Conservation (phyloP, 92 coral and sea anemone genomes). For the Phenganax stokvisi region DNA sequence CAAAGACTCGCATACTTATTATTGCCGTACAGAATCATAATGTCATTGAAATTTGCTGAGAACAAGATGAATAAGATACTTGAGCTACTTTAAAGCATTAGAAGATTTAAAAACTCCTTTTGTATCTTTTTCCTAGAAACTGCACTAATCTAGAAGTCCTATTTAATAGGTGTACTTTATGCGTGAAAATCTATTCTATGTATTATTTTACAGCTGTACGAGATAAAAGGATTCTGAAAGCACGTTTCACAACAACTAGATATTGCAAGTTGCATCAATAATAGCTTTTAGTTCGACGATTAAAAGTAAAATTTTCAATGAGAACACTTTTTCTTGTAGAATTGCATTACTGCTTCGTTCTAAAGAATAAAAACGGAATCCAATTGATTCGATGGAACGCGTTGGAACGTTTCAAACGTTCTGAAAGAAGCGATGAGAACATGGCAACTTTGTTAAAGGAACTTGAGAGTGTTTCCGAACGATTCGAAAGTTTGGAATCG, state of each 20-base stretch:
- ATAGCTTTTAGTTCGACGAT: not conserved
- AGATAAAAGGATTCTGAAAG: not conserved
- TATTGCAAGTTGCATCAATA: not conserved
- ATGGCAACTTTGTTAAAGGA: no score
- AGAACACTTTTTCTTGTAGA: no score
- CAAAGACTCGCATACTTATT: constrained; percentile 23
- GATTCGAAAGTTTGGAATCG: no score
- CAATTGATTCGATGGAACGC: no score
- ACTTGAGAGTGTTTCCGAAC: no score
- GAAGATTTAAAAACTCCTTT: not conserved
- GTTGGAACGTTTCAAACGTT: no score
- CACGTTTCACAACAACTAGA: not conserved
- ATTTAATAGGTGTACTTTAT: not conserved
- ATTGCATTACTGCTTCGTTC: no score
- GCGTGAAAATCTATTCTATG: not conserved
- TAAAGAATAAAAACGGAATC: no score
- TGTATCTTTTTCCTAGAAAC: not conserved
- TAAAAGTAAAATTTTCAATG: no score
- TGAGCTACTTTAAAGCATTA: not conserved
- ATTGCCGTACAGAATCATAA: constrained; percentile 17
- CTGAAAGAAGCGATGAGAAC: no score
- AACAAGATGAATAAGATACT: not conserved
- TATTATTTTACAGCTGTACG: not conserved
- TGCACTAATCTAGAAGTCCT: no score
- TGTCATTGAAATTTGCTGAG: constrained; percentile 9